Percentiles rank a stretch among this genome's conserved stretches.
These are phyloP conservation scores for Venustoraphidia nigricollis DNA, from an alignment of 2,888 invertebrate genomes.

Conservation along the genomic window DNA sequence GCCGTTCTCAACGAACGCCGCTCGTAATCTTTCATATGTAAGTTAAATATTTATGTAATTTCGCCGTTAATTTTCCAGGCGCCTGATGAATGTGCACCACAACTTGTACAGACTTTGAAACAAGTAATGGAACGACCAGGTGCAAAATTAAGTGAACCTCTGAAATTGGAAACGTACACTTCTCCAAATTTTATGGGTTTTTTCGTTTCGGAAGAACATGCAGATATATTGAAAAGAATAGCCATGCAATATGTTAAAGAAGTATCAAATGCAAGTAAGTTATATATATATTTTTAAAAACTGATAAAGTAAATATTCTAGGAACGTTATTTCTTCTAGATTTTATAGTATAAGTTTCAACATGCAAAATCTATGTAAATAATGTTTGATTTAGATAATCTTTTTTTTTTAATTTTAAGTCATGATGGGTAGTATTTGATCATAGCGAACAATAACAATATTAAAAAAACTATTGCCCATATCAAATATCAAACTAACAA, in stretches of 20 bases:
- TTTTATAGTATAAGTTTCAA: no score
- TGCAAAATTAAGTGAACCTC: slow-evolving; percentile 43
- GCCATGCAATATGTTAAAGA: slow-evolving; percentile 70
- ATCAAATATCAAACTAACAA: no score
- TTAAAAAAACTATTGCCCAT: no score
- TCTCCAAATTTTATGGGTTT: slow-evolving; percentile 85
- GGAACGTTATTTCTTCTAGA: no score
- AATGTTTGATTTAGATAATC: no score
- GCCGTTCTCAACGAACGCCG: not conserved
- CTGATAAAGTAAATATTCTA: no score
- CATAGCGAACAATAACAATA: no score
- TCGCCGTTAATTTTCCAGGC: slow-evolving; percentile 34
- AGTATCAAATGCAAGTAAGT: slow-evolving; percentile 58
- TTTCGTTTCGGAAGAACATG: slow-evolving; percentile 70
- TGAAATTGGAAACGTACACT: slow-evolving; percentile 66
- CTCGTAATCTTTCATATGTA: not conserved
- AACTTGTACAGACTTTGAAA: slow-evolving; percentile 53
- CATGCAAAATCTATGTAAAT: no score
- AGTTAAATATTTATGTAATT: not conserved
- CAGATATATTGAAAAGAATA: slow-evolving; percentile 62
- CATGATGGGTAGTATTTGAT: no score
- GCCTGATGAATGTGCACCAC: slow-evolving; percentile 55
- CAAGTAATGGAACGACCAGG: slow-evolving; percentile 58
- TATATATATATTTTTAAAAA: slow-evolving; percentile 2
- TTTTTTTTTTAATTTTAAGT: no score